Conservation (phyloP, 2,113 vertebrate species). For the Gobiocypris rarus region DNA sequence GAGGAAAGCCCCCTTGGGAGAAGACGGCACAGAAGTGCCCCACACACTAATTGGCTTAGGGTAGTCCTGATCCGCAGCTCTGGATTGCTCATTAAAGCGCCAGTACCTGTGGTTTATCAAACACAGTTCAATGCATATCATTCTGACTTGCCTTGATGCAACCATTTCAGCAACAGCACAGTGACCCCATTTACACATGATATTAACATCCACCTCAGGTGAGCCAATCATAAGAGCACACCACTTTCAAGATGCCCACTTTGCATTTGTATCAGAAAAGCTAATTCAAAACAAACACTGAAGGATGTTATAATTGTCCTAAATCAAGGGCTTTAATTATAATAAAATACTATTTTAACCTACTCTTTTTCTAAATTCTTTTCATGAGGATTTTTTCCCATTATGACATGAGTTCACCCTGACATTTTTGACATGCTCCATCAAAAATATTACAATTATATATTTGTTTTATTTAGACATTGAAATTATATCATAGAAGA, state of each 20-base stretch:
- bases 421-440: background rate
- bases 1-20: constrained; percentile 93
- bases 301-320: too few relatives aligned
- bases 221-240: background rate
- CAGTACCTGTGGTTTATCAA: constrained; percentile 83
- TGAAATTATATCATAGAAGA: background rate
- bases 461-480: background rate
- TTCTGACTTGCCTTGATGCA: background rate
- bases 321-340: background rate
- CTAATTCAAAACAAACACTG: background rate
- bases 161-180: background rate
- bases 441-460: background rate
- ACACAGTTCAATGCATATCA: background rate
- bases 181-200: background rate
- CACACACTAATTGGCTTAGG: constrained; percentile 92
- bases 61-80: constrained; percentile 85
- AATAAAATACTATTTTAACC: background rate
- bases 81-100: constrained; percentile 92
- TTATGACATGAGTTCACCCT: background rate
- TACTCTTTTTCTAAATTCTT: too few relatives aligned
- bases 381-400: background rate
- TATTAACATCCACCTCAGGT: background rate
- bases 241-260: background rate
- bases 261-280: background rate
- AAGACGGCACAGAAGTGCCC: constrained; percentile 87